Percentiles rank a stretch among this genome's conserved stretches.
phyloP scores from a whole-genome alignment of 1,140 invertebrate genomes.

The Drosophila tani region DNA sequence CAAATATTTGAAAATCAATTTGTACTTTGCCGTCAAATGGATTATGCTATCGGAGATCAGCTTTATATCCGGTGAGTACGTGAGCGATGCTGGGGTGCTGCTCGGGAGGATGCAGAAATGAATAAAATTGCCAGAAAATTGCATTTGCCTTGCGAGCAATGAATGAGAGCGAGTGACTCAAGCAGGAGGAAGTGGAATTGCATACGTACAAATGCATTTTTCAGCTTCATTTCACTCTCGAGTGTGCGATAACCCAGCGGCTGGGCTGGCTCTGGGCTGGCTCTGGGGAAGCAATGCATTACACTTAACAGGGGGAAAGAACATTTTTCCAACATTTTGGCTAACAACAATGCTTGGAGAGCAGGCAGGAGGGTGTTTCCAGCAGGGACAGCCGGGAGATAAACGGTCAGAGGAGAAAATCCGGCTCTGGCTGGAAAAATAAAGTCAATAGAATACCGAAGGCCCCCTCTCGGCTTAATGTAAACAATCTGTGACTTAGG shows the following conservation, averaged over 20 bases:
- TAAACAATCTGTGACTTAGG: conserved; percentile 32
- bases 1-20: conserved; percentile 91
- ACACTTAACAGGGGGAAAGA: conserved; percentile 53
- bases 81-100: neutral
- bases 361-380: conserved; percentile 1
- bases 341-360: conserved; percentile 61
- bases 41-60: conserved; percentile 95
- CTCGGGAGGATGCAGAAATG: neutral
- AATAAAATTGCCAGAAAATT: conserved; percentile 63
- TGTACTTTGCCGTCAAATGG: conserved; percentile 94
- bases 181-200: conserved; percentile 21
- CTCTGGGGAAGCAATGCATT: conserved; percentile 52
- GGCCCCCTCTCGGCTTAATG: conserved; percentile 32
- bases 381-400: conserved; percentile 15
- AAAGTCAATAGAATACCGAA: conserved; percentile 72
- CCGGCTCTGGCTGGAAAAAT: conserved; percentile 8
- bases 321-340: conserved; percentile 80
- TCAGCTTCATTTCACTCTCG: conserved; percentile 84
- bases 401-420: conserved; percentile 15
- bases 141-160: conserved; percentile 52
- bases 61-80: conserved; percentile 90
- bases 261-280: too few species aligned
- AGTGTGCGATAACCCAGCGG: conserved; percentile 56
- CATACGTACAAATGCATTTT: conserved; percentile 79
- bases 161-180: conserved; percentile 12